phyloP scores from a whole-genome alignment of 2,113 vertebrate genomes.

The Penelope pileata region DNA sequence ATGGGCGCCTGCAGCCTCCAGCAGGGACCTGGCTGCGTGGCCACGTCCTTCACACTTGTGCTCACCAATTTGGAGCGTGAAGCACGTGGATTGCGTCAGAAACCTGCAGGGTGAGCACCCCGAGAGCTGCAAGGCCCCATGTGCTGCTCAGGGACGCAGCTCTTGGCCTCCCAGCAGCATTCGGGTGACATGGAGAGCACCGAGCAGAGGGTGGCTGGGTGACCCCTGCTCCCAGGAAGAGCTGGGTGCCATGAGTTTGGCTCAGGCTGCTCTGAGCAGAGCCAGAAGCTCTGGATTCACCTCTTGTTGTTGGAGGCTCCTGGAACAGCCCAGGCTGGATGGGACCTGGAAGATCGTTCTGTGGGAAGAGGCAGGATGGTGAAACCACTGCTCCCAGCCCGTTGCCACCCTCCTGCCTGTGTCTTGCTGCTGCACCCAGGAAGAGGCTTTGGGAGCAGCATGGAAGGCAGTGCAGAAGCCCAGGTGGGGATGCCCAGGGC shows the following conservation, averaged over 20 bases:
- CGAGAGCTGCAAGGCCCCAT: background rate
- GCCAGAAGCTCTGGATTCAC: background rate
- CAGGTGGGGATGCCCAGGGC: background rate
- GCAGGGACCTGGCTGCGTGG: no score
- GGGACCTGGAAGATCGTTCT: no score
- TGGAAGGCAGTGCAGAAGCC: background rate
- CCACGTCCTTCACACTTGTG: no score
- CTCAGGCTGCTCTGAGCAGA: background rate
- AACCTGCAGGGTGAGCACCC: accelerated
- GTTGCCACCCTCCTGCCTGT: no score
- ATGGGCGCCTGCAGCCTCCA: no score
- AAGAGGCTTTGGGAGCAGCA: background rate
- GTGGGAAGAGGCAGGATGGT: no score
- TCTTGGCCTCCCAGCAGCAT: no score
- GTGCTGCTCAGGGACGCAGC: background rate
- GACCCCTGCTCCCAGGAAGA: background rate
- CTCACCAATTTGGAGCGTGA: background rate
- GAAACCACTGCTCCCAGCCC: no score
- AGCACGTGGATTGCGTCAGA: background rate
- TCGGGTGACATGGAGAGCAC: background rate
- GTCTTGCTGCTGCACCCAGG: background rate
- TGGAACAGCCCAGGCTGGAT: no score
- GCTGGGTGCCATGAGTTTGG: background rate
- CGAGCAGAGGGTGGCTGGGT: accelerated
- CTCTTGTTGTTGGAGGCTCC: no score